Conservation (phyloP, 1,140 invertebrate genomes). For the Temnothorax longispinosus region DNA sequence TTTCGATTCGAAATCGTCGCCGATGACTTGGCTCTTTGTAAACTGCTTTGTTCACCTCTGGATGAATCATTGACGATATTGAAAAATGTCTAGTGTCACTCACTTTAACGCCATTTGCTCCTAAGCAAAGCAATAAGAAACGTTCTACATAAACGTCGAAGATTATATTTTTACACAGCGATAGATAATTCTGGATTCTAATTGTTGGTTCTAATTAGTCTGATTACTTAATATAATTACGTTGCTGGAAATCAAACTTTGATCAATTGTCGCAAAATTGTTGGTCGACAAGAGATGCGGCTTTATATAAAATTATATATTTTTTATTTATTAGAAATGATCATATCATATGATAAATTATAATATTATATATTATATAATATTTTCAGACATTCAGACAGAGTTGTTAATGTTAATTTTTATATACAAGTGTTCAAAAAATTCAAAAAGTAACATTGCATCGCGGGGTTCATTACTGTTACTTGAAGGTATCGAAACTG, state of each 20-base stretch:
- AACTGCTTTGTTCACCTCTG: background rate
- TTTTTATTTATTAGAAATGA: too few relatives aligned
- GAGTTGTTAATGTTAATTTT: too few relatives aligned
- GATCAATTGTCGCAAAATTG: background rate
- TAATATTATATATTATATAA: too few relatives aligned
- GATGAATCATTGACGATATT: background rate
- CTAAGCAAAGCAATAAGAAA: background rate
- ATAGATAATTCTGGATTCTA: background rate
- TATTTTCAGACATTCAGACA: too few relatives aligned
- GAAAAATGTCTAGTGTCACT: background rate
- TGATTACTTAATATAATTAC: background rate
- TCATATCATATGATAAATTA: too few relatives aligned
- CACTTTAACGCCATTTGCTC: background rate
- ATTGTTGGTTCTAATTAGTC: too few relatives aligned
- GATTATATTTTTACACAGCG: background rate
- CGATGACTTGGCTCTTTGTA: constrained; percentile 1
- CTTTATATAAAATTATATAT: background rate
- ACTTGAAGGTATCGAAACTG: background rate
- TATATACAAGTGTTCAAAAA: too few relatives aligned
- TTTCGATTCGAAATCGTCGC: background rate
- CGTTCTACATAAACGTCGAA: background rate
- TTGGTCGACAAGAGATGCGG: background rate
- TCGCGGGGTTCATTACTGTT: background rate
- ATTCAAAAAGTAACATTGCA: background rate
- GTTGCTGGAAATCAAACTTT: background rate